phyloP scores from a whole-genome alignment of 2,888 invertebrate genomes.

The Tinea trinotella region DNA sequence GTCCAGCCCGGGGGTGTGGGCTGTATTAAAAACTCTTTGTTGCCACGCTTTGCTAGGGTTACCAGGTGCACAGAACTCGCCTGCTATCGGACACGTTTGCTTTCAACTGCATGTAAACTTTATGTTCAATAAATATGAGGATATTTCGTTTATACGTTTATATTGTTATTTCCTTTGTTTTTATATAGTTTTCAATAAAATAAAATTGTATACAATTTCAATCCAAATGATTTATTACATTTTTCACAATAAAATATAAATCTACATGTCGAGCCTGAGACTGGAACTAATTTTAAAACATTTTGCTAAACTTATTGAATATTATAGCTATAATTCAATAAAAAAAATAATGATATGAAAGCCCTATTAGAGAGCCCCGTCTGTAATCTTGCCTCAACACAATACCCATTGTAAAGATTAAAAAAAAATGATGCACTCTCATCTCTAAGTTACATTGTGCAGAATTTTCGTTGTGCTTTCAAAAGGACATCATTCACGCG shows the following conservation, averaged over 20 bases:
- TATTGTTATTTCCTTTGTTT: neutral
- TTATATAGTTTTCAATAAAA: too few relatives aligned
- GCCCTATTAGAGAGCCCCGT: neutral
- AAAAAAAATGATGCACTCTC: conserved; percentile 20
- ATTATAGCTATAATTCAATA: too few relatives aligned
- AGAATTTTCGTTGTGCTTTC: conserved; percentile 1
- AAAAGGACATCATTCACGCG: conserved; percentile 12
- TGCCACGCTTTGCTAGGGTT: conserved; percentile 22
- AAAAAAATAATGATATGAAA: conserved; percentile 1
- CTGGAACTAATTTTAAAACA: too few relatives aligned
- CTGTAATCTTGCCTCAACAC: conserved; percentile 19
- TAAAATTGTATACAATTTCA: too few relatives aligned
- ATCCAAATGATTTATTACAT: too few relatives aligned
- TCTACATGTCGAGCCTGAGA: too few relatives aligned
- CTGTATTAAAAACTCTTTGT: conserved; percentile 67
- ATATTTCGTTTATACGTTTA: neutral
- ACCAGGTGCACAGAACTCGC: conserved; percentile 1
- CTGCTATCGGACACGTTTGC: neutral
- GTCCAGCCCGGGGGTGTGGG: conserved; percentile 52
- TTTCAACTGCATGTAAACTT: neutral
- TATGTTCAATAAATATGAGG: neutral
- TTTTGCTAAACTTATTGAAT: too few relatives aligned
- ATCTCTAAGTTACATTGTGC: conserved; percentile 15
- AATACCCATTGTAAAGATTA: conserved; percentile 22
- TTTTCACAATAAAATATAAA: too few relatives aligned